Percentiles rank a stretch among this genome's conserved stretches.
Evolutionary conservation across 2,797 vertebrate species (phyloP).

Genomic region (Myotis planiceps): DNA sequence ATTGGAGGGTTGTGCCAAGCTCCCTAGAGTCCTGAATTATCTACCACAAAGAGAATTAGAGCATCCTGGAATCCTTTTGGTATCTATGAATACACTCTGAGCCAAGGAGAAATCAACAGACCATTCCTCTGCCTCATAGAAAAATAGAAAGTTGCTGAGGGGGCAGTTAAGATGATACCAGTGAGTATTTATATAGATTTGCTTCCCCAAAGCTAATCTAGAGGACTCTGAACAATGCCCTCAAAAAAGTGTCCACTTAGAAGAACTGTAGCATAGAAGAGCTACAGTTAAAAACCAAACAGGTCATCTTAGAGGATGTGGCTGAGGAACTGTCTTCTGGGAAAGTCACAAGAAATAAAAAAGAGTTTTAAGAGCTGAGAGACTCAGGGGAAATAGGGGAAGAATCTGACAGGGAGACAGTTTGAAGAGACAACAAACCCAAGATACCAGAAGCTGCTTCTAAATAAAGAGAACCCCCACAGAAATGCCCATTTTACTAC

Average conservation of each 20-base stretch:
- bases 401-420: background rate
- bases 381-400: background rate
- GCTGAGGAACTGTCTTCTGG: background rate
- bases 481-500: background rate
- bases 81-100: slow-evolving; percentile 49
- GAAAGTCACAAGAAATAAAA: background rate
- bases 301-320: background rate
- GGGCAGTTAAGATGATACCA: slow-evolving; percentile 48
- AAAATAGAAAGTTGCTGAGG: slow-evolving; percentile 55
- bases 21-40: slow-evolving; percentile 51
- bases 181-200: slow-evolving; percentile 47
- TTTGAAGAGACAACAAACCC: background rate
- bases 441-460: background rate
- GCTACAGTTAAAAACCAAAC: background rate
- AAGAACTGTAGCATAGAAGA: background rate
- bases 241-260: slow-evolving; percentile 2
- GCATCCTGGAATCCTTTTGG: slow-evolving; percentile 6
- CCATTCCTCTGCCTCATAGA: slow-evolving; percentile 52
- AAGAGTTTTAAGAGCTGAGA: background rate
- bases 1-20: slow-evolving; percentile 49
- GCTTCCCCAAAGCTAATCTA: slow-evolving; percentile 37
- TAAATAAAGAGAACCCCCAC: background rate
- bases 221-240: background rate
- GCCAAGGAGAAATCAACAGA: slow-evolving; percentile 55
- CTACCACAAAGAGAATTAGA: background rate